These are phyloP conservation scores for Prinia subflava DNA, from an alignment of 2,113 vertebrate genomes.

Conservation along the genomic window DNA sequence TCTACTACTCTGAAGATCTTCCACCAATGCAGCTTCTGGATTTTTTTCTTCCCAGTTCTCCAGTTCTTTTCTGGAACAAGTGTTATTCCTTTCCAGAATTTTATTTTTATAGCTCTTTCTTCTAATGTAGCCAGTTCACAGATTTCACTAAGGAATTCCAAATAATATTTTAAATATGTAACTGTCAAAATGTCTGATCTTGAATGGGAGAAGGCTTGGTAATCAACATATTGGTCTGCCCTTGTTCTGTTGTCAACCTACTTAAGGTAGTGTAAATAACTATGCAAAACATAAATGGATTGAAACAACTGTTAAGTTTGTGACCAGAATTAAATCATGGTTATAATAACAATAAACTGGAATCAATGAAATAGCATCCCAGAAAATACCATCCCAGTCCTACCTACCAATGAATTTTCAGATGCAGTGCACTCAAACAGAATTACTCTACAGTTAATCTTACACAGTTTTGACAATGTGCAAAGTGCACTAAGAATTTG, in stretches of 20 bases:
- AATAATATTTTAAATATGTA: neutral
- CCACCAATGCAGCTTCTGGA: neutral
- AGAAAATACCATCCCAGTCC: neutral
- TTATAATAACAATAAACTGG: neutral
- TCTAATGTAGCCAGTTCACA: neutral
- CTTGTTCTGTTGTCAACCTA: neutral
- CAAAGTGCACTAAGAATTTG: neutral
- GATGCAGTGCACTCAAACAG: neutral
- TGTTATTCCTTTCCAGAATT: neutral
- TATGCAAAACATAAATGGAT: neutral
- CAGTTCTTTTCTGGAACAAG: neutral
- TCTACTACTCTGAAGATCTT: neutral
- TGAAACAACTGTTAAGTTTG: neutral
- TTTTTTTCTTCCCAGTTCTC: neutral
- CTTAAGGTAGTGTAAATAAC: neutral
- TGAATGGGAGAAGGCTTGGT: neutral
- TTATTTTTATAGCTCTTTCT: neutral
- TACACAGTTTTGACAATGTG: neutral
- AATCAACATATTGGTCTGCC: neutral
- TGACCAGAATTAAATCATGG: neutral
- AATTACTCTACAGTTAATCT: neutral
- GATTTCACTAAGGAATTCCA: neutral
- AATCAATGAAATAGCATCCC: neutral
- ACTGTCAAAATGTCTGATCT: neutral
- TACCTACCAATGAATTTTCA: neutral